phyloP scores from a whole-genome alignment of 2,797 vertebrate genomes.

The Danio albolineatus region DNA sequence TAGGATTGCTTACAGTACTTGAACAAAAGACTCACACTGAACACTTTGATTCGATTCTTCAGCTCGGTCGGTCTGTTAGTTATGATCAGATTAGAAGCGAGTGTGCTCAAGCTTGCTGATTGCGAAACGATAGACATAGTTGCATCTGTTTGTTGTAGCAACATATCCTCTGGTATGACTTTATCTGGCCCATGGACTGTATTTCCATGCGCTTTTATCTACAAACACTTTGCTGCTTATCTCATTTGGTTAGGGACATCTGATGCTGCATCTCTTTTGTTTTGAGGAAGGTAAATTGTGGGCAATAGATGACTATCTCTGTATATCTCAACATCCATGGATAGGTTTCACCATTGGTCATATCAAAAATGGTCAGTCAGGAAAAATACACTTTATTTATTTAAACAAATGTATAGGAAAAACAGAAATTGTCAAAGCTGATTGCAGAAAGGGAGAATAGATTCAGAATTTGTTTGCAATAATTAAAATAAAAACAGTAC shows the following conservation, averaged over 20 bases:
- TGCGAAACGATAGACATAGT: not conserved
- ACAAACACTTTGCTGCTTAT: constrained; percentile 35
- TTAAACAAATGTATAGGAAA: no score
- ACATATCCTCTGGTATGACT: constrained; percentile 15
- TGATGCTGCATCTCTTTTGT: constrained; percentile 34
- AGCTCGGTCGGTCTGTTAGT: not conserved
- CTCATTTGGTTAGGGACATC: constrained; percentile 55
- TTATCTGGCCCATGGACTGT: constrained; percentile 7
- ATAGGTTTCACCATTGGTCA: not conserved
- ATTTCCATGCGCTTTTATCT: constrained; percentile 42
- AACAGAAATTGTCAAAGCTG: no score
- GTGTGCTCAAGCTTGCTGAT: constrained; percentile 3
- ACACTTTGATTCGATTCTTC: not conserved
- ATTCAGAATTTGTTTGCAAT: no score
- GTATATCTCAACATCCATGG: constrained; percentile 6
- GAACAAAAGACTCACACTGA: not conserved
- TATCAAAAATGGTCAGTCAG: constrained; percentile 4
- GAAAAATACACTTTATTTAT: not conserved
- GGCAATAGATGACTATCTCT: constrained; percentile 34
- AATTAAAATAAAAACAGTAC: no score
- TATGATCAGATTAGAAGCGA: constrained; percentile 7
- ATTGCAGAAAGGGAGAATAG: no score
- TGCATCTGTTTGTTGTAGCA: constrained; percentile 35
- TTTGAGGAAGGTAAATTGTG: constrained; percentile 38
- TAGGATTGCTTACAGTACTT: not conserved